Evolutionary conservation across 2,113 vertebrate genomes (phyloP), one percentile per base, ranked within the genome.

Genomic region (Paralichthys olivaceus): DNA sequence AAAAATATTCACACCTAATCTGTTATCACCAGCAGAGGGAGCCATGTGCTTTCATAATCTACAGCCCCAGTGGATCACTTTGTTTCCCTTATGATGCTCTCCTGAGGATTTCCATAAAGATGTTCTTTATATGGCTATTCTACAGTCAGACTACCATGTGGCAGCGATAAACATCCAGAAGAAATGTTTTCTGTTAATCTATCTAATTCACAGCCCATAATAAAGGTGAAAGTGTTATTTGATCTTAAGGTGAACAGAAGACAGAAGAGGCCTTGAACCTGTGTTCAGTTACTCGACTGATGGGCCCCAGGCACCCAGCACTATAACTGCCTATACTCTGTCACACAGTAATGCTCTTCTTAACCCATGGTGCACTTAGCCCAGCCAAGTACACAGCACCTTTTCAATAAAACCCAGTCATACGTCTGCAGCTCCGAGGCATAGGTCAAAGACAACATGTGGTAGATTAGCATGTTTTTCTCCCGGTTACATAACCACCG

Each of bases 1-100:
- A 37, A 37, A 37, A 11, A 37, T 12, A 11, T 17, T 59, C 5
- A 32, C 9, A 51, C 8, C 4, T 25, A 79, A 19, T 69, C 34
- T 43, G 4, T 29, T 51, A 5, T 55, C 4, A 72, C 54, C 89
- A 89, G 81, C 82, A 91, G 90, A 81, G 88, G 88, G 91, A 64
- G 90, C 77, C 54, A 65, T 64, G 37, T 25, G 7, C 65, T 68
- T 79, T 74, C 12, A 72, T 45, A 73, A 69, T 32, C 4, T 13
- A 14, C n/a, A 32, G 2, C 9, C 5, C 53, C 11, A 25, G 9
- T 34, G 51, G 25, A n/a, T 64, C 59, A n/a, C 26, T 61, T 61
- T 28, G 20, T 25, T 56, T 2, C 40, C 20, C n/a, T 15, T 34
- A 11, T 57, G 13, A 69, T 49, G 59, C n/a, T 47, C 51, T 43